These are phyloP conservation scores for Olivierus martensii DNA, from an alignment of 1,140 invertebrate species.

Conservation along the genomic window DNA sequence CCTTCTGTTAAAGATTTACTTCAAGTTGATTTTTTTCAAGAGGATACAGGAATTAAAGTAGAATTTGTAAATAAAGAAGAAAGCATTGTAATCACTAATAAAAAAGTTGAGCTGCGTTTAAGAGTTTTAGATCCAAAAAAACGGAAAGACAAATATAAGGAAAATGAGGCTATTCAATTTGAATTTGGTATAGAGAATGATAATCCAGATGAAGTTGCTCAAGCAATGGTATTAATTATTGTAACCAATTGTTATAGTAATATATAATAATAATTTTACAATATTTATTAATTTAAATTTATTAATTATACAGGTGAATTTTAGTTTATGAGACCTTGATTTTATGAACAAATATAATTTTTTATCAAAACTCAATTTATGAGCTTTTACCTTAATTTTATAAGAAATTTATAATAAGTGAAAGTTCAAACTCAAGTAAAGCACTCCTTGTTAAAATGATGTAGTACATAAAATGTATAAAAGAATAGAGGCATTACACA, in stretches of 20 bases:
- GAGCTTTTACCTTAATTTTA: no score
- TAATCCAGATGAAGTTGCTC: conserved; percentile 85
- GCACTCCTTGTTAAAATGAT: no score
- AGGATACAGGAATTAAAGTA: conserved; percentile 85
- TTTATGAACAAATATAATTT: no score
- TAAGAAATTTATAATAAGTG: no score
- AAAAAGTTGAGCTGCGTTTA: conserved; percentile 71
- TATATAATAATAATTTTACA: not conserved
- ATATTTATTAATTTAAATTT: not conserved
- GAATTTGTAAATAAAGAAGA: conserved; percentile 71
- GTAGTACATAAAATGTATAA: no score
- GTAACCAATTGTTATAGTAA: not conserved
- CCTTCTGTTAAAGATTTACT: conserved; percentile 88
- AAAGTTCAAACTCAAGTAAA: no score
- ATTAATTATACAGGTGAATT: not conserved
- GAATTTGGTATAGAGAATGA: conserved; percentile 90
- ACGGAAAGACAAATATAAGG: conserved; percentile 84
- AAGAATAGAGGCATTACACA: no score
- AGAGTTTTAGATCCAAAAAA: conserved; percentile 96
- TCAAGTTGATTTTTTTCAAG: conserved; percentile 93
- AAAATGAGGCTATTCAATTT: conserved; percentile 99
- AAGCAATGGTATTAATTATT: conserved; percentile 62
- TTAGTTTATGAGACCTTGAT: no score
- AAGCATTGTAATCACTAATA: conserved; percentile 34
- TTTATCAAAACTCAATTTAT: no score